phyloP scores from a whole-genome alignment of 2,797 vertebrate genomes.

The Sebastes trivittatus region DNA sequence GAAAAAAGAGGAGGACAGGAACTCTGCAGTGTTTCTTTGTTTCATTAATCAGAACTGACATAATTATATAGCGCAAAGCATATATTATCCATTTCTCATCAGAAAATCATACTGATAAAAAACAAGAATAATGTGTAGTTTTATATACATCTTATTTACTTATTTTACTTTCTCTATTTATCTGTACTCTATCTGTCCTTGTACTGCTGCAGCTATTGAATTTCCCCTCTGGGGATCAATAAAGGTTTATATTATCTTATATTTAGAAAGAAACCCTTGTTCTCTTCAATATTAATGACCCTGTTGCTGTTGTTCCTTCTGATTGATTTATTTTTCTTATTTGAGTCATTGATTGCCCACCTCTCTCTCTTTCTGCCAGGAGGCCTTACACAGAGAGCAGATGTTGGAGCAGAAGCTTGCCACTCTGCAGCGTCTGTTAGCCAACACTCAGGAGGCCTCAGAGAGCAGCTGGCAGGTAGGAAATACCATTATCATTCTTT shows the following conservation, averaged over 20 bases:
- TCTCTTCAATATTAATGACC: neutral
- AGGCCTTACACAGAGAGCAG: slow-evolving; percentile 99
- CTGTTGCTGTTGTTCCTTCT: neutral
- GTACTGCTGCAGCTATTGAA: neutral
- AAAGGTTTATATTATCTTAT: neutral
- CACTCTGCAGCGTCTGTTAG: slow-evolving; percentile 94
- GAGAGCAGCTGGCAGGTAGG: slow-evolving; percentile 99
- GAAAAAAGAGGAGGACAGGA: neutral
- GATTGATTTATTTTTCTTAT: neutral
- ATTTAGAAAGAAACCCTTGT: neutral
- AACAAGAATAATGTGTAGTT: too few relatives aligned
- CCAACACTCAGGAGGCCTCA: slow-evolving; percentile 97
- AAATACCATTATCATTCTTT: neutral
- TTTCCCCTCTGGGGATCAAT: neutral
- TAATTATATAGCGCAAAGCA: neutral
- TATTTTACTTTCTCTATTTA: too few relatives aligned
- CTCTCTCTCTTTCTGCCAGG: slow-evolving; percentile 76
- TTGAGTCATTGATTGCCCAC: neutral
- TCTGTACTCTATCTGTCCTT: neutral
- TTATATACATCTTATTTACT: too few relatives aligned
- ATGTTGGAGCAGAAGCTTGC: slow-evolving; percentile 99
- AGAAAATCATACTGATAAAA: too few relatives aligned
- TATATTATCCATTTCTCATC: neutral
- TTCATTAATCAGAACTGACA: neutral
- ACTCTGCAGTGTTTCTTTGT: neutral